Base-by-base conservation (phyloP, 2,888 invertebrate species). In the Stenolophus ochropezus region DNA sequence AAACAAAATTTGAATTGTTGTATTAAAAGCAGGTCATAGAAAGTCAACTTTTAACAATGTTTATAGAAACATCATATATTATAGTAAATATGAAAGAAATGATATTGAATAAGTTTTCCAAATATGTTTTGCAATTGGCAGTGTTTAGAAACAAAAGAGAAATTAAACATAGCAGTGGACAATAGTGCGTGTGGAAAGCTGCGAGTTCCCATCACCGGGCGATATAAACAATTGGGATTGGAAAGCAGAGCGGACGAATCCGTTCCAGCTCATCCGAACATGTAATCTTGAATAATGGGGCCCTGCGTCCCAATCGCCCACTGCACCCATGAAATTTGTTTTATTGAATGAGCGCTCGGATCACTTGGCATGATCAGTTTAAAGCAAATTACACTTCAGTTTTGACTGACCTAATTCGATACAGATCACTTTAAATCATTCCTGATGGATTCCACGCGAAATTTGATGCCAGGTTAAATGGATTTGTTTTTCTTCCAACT, bases 241-340 rank as follows among this genome's bases (percentile, higher is more conserved):
- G 61, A 61, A 61, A 23, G 6, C 61, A 14, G 25, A 61, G 61
- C 61, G 14, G 33, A 27, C 65, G 65, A 27, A 69, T 69, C 58
- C 27, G 27, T 69, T 69, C 33, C 65, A 33, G 65, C 27, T 69
- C 65, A 69, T 27, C 65, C 27, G 65, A 69, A 42, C 65, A 69
- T 69, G 65, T 69, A 69, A 69, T 69, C 65, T 69, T 69, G 65
- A 69, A 69, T 69, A 69, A 69, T 69, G 65, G 65, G 65, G 65
- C 42, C 65, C 65, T 8, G 33, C 27, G 18, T 33, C 65, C 65
- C 65, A 69, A 69, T 69, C 65, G 27, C 14, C 14, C 61, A 25
- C 61, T 61, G 61, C 61, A 27, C 27, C 14, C 61, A 27, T 27
- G 61, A 69, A 69, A 69, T 69, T 69, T 69, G 65, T 69, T 69